These are phyloP conservation scores for Apodemia zela DNA, from an alignment of 2,888 invertebrate genomes.

Conservation along the genomic window DNA sequence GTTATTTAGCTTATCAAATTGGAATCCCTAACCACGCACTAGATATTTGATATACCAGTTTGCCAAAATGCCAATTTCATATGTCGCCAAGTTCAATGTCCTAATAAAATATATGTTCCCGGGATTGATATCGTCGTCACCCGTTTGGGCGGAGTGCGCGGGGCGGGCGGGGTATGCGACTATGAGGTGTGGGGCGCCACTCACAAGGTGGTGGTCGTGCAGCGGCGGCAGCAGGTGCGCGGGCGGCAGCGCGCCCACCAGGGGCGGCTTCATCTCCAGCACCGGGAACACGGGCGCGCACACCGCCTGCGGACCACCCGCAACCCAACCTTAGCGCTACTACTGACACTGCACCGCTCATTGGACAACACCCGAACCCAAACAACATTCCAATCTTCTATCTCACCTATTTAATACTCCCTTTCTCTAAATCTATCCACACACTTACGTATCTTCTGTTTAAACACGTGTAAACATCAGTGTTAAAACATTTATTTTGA, in stretches of 20 bases:
- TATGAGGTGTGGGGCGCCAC: constrained; percentile 48
- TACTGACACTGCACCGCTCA: neutral
- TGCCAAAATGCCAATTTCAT: no score
- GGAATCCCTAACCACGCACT: no score
- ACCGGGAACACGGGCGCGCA: constrained; percentile 78
- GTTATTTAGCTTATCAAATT: no score
- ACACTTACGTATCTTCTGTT: no score
- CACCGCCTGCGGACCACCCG: constrained; percentile 54
- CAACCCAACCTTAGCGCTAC: constrained; percentile 18
- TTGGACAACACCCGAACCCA: neutral
- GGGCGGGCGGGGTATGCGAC: constrained; percentile 32
- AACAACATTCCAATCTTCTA: neutral
- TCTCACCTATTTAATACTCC: neutral
- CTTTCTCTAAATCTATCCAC: no score
- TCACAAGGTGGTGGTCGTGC: constrained; percentile 84
- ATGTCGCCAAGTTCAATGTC: neutral
- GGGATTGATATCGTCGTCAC: constrained; percentile 6
- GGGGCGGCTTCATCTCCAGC: constrained; percentile 77
- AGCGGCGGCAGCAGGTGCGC: constrained; percentile 81
- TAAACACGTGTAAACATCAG: no score
- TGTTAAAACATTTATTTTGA: no score
- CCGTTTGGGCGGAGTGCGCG: constrained; percentile 5
- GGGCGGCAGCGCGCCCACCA: constrained; percentile 74
- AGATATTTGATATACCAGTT: no score
- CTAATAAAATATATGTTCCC: neutral